Base-by-base conservation (phyloP, 2,113 vertebrate species). In the Girardinichthys multiradiatus region DNA sequence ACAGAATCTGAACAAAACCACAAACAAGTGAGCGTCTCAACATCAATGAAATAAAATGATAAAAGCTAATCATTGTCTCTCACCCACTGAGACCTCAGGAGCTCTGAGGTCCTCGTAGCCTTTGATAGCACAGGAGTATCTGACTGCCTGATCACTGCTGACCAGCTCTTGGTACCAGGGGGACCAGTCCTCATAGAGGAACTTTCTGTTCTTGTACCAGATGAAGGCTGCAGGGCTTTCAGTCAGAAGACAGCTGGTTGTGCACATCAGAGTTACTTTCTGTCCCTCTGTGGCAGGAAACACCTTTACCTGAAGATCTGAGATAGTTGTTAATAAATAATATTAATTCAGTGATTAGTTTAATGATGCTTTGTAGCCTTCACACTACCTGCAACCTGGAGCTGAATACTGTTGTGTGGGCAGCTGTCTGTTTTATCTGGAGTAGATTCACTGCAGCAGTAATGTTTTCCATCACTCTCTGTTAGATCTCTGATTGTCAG, bases 121-220 rank as follows among this genome's bases (percentile, higher is more conserved):
- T 80, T 71, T 80, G 70, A 80, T 13, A 62, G 84, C 73, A 64
- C 77, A 86, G 51, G 81, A 88, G 76, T 86, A 88, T 51, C 2
- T 84, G 72, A 62, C 76, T 57, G 45, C 26, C 45, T 30, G 6
- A 1, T 84, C 72, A 30, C 81, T 54, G 39, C 54, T 68, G 83
- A 88, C 66, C 75, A 82, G 72, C 37, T 86, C 51, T 30, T 60
- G 54, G 75, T 71, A 77, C 75, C 68, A 77, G 54, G 61, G 37
- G 64, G 75, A 77, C 68, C 65, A 68, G 86, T 85, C 77, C 69
- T 83, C 1, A 79, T 83, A 88, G 62, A 86, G 66, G 19, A 67
- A 19, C 75, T 77, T 29, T 64, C 57, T 15, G 70, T 88, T 82
- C 72, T 74, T 76, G 78, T 77, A 86, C 86, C 86, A 88, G 57